Conservation (phyloP, 2,888 invertebrate genomes). For the Agonum fuliginosum region DNA sequence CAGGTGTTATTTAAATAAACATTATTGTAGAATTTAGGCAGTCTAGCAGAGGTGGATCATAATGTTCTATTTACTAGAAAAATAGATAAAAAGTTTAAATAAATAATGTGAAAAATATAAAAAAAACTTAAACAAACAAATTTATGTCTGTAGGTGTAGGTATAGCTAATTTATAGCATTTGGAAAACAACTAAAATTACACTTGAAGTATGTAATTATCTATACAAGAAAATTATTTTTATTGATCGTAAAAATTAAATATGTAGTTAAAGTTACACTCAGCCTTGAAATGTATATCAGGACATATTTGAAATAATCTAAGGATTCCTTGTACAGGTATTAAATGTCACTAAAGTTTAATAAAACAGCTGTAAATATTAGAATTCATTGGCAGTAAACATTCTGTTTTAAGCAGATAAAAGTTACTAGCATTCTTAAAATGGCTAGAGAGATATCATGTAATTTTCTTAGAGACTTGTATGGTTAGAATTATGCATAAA, state of each 20-base stretch:
- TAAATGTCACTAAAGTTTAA: constrained; percentile 49
- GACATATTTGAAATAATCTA: constrained; percentile 50
- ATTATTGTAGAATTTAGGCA: no score
- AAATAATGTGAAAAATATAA: no score
- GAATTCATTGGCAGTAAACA: constrained; percentile 46
- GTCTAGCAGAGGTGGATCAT: no score
- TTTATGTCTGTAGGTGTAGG: not conserved
- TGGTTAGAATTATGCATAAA: constrained; percentile 7
- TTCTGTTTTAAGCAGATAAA: constrained; percentile 27
- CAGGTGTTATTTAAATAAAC: no score
- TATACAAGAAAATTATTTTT: constrained; percentile 41
- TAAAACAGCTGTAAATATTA: constrained; percentile 43
- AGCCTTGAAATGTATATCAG: constrained; percentile 48
- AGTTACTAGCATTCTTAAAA: constrained; percentile 9
- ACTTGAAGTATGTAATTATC: constrained; percentile 28
- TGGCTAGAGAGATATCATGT: not conserved
- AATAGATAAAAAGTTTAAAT: no score
- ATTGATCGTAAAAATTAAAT: constrained; percentile 44
- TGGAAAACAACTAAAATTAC: constrained; percentile 31
- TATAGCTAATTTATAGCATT: constrained; percentile 17
- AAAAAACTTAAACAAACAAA: no score
- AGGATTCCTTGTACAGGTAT: constrained; percentile 41
- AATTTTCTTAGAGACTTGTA: not conserved
- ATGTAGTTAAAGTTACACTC: constrained; percentile 16
- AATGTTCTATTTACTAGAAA: no score